Conservation (phyloP, 2,797 vertebrate genomes). For the Sciurus vulgaris region DNA sequence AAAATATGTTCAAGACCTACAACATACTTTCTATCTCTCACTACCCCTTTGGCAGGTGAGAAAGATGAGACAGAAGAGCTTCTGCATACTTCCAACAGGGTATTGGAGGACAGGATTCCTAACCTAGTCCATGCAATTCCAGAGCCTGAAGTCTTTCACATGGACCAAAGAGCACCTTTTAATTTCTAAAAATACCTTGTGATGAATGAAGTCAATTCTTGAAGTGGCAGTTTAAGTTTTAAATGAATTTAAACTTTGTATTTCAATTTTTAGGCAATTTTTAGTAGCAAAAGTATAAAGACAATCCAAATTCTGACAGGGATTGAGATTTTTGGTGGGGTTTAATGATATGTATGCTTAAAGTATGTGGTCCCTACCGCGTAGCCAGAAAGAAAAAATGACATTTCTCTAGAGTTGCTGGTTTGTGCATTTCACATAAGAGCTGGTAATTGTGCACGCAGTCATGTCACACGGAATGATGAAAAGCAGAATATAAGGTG, state of each 20-base stretch:
- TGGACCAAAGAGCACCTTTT: background rate
- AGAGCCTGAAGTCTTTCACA: background rate
- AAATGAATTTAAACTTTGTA: background rate
- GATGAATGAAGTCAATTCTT: background rate
- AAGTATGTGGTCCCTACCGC: background rate
- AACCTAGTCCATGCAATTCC: background rate
- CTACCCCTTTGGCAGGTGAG: background rate
- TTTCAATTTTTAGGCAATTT: slow-evolving; percentile 40
- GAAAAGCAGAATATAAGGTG: background rate
- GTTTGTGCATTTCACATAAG: background rate
- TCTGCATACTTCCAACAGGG: background rate
- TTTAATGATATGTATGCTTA: background rate
- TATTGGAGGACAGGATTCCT: background rate
- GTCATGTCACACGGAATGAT: background rate
- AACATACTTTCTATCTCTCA: background rate
- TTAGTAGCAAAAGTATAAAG: background rate
- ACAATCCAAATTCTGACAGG: background rate
- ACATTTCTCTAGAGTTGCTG: background rate
- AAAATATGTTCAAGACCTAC: background rate
- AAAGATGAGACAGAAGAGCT: background rate
- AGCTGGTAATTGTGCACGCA: background rate
- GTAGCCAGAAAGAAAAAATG: background rate
- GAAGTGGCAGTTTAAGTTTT: background rate
- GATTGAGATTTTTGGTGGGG: background rate
- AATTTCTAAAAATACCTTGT: background rate